These are phyloP conservation scores for Drosophila bocki DNA, from an alignment of 1,140 invertebrate genomes.

Conservation along the genomic window DNA sequence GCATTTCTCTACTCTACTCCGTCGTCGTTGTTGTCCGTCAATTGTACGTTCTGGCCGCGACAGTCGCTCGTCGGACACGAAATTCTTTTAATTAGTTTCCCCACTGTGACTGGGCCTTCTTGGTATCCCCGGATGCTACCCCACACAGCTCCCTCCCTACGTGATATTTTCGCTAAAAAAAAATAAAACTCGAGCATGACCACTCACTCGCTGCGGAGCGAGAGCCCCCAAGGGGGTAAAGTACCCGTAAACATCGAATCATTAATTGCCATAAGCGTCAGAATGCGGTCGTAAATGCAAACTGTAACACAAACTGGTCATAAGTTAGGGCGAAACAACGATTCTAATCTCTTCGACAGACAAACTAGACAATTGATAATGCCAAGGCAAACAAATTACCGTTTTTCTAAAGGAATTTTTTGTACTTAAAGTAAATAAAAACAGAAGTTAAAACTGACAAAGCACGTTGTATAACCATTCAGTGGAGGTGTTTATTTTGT, in stretches of 20 bases:
- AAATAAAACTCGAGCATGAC: slow-evolving; percentile 15
- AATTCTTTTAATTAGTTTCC: slow-evolving; percentile 56
- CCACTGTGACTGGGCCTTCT: slow-evolving; percentile 16
- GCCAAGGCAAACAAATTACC: slow-evolving; percentile 28
- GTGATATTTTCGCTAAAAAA: slow-evolving; percentile 30
- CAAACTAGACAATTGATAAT: slow-evolving; percentile 38
- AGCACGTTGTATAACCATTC: background rate
- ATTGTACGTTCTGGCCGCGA: slow-evolving; percentile 17
- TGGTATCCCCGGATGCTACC: slow-evolving; percentile 19
- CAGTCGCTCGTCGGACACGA: slow-evolving; percentile 24
- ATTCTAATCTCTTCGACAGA: slow-evolving; percentile 26
- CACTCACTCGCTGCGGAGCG: slow-evolving; percentile 6
- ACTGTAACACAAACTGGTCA: slow-evolving; percentile 17
- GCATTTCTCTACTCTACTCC: slow-evolving; percentile 26
- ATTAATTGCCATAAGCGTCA: slow-evolving; percentile 36
- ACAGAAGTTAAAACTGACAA: slow-evolving; percentile 6
- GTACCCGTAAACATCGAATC: slow-evolving; percentile 24
- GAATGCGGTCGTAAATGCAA: slow-evolving; percentile 35
- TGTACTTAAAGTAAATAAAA: slow-evolving; percentile 4
- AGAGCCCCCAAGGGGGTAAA: slow-evolving; percentile 1
- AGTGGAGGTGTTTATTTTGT: slow-evolving; percentile 6
- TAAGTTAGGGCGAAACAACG: slow-evolving; percentile 13
- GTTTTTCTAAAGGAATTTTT: slow-evolving; percentile 16
- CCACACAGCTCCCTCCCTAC: slow-evolving; percentile 10
- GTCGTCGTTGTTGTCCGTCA: background rate